Evolutionary conservation across 23 tunicate genomes (phyloP), one percentile per base, ranked within the genome.

Genomic region (Diplosoma virens): DNA sequence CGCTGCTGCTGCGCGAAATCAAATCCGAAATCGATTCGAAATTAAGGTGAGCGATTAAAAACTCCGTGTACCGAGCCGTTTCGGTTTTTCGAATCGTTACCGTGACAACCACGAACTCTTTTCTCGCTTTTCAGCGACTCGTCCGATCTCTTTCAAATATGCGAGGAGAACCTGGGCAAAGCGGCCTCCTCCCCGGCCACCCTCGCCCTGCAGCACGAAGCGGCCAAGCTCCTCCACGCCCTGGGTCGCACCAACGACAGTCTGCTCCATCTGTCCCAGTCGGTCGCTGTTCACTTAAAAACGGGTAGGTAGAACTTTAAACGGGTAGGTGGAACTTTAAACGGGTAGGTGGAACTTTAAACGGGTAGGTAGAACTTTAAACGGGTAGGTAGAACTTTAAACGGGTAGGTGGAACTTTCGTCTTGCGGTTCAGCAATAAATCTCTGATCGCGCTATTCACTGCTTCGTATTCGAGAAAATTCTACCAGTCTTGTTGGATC

Each of bases 151-250:
- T 4, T 81, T 26, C 58, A 36, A 58, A 69, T 72, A 5, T 81
- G 79, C 69, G 37, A 75, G 14, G 20, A 53, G 29, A 41, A 33
- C 6, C 67, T 76, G 1, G 53, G 47, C 11, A 59, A 30, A 58
- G 28, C 60, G 2, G 72, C 48, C 41, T 31, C 84, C 37, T 5
- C 34, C 5, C 66, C 81, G 1, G 29, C 37, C 26, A 26, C 48
- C 0, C 35, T 86, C 17, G 9, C 74, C 18, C 32, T 84, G 41
- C 75, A 84, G 71, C 73, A 76, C 65, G 97, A 90, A 53, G 37
- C 66, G 1, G 79, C 86, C 3, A 90, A 90, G 79, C 58, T 77
- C 5, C 66, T 90, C 11, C 77, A 77, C 27, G 81, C 89, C 18
- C 41, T 70, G 2, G 85, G 82, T 59, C 80, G 35, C 41, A 52